Evolutionary conservation across 2,113 vertebrate species (phyloP).

Genomic region (Lophius piscatorius): DNA sequence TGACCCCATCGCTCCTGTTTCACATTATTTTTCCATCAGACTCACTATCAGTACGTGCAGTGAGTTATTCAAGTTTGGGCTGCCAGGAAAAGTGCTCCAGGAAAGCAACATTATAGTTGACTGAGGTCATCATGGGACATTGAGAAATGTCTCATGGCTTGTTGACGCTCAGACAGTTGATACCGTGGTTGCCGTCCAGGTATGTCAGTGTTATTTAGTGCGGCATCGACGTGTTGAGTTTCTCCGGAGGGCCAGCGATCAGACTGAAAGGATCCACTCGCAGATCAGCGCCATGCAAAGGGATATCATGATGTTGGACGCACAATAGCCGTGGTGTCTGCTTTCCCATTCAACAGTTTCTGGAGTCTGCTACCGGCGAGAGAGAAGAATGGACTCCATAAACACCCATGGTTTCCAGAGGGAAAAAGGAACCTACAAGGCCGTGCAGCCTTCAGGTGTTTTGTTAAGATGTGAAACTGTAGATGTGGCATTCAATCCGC

Average conservation of each 20-base stretch:
- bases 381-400: constrained; percentile 46
- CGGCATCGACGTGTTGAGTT: constrained; percentile 62
- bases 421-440: constrained; percentile 16
- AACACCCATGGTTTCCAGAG: constrained; percentile 30
- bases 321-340: constrained; percentile 71
- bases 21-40: constrained; percentile 52
- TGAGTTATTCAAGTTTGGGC: constrained; percentile 40
- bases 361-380: constrained; percentile 30
- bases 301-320: constrained; percentile 64
- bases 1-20: constrained; percentile 54
- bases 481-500: constrained; percentile 25
- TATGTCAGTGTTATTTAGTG: constrained; percentile 65
- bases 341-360: constrained; percentile 69
- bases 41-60: constrained; percentile 27
- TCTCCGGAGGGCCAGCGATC: constrained; percentile 49
- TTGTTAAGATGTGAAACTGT: constrained; percentile 47
- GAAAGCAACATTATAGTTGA: constrained; percentile 48
- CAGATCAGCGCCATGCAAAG: constrained; percentile 39
- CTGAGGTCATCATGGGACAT: constrained; percentile 53
- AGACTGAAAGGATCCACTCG: constrained; percentile 53
- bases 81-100: constrained; percentile 24
- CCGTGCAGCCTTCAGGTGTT: constrained; percentile 36
- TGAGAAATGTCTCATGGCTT: constrained; percentile 41
- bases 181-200: constrained; percentile 54
- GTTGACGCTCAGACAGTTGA: constrained; percentile 48